A percentile compares a stretch with the other conserved stretches of the same genome.
Evolutionary conservation across 2,888 invertebrate genomes (phyloP).

Genomic region (Monochamus alternatus): DNA sequence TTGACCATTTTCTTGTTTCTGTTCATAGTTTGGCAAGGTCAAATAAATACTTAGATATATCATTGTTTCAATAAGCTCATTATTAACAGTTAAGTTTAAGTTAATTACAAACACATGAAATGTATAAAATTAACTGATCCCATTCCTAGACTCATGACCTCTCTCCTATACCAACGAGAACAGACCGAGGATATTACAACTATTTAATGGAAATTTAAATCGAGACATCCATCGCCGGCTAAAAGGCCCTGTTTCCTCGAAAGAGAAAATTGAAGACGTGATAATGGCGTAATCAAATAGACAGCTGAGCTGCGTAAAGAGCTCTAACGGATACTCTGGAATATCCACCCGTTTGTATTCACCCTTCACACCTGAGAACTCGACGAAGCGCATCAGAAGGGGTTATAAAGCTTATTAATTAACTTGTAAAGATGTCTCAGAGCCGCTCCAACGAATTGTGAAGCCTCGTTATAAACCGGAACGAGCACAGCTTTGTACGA

Average conservation of each 20-base stretch:
- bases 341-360: conserved; percentile 31
- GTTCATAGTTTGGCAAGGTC: no score
- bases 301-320: conserved; percentile 42
- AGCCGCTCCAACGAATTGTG: conserved; percentile 14
- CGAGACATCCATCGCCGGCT: neutral
- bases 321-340: conserved; percentile 15
- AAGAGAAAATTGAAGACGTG: conserved; percentile 54
- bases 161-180: neutral
- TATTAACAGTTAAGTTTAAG: no score
- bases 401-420: conserved; percentile 27
- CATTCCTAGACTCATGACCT: neutral
- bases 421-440: conserved; percentile 15
- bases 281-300: conserved; percentile 57
- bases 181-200: neutral
- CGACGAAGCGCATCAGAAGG: neutral
- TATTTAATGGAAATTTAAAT: neutral
- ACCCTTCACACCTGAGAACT: conserved; percentile 21
- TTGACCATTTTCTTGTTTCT: no score
- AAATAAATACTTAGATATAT: no score
- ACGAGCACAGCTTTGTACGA: neutral
- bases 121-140: no score
- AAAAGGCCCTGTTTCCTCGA: conserved; percentile 24
- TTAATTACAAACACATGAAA: no score
- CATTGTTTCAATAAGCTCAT: no score
- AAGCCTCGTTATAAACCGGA: conserved; percentile 3